phyloP scores from a whole-genome alignment of 64 coral and sea anemone species.

The Dendrophyllia cribrosa region DNA sequence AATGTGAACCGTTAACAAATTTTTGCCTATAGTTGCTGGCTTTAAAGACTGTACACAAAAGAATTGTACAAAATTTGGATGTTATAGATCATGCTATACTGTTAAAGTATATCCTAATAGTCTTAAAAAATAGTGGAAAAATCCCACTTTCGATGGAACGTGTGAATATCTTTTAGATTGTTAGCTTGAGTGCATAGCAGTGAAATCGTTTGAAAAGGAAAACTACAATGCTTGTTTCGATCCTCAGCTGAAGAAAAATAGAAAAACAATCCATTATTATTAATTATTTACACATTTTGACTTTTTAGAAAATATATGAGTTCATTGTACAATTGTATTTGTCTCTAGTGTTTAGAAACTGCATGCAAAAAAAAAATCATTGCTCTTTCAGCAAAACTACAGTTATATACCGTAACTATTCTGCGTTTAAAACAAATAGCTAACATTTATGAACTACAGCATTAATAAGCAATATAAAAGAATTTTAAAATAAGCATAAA shows the following conservation, averaged over 20 bases:
- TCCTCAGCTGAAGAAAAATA: not conserved
- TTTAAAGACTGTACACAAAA: not conserved
- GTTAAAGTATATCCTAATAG: not conserved
- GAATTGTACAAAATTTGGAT: slow-evolving; percentile 25
- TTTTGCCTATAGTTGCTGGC: not conserved
- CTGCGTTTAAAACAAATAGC: too few relatives aligned
- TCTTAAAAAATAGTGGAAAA: not conserved
- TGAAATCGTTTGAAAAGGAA: not conserved
- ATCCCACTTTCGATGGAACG: not conserved
- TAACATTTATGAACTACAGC: too few relatives aligned
- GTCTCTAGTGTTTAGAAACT: not conserved
- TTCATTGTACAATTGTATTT: not conserved
- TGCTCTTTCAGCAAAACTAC: too few relatives aligned
- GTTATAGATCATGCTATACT: not conserved
- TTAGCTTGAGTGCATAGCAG: not conserved
- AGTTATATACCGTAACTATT: too few relatives aligned
- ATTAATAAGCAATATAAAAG: too few relatives aligned
- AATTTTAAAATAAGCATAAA: too few relatives aligned
- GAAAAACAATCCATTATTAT: slow-evolving; percentile 12
- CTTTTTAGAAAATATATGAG: slow-evolving; percentile 48
- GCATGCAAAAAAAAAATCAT: too few relatives aligned
- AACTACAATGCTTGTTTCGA: not conserved
- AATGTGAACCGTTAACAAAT: slow-evolving; percentile 28
- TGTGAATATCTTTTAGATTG: not conserved
- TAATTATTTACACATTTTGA: slow-evolving; percentile 57